Base-by-base conservation (phyloP, 1,140 invertebrate species). In the Rhagoletis pomonella region DNA sequence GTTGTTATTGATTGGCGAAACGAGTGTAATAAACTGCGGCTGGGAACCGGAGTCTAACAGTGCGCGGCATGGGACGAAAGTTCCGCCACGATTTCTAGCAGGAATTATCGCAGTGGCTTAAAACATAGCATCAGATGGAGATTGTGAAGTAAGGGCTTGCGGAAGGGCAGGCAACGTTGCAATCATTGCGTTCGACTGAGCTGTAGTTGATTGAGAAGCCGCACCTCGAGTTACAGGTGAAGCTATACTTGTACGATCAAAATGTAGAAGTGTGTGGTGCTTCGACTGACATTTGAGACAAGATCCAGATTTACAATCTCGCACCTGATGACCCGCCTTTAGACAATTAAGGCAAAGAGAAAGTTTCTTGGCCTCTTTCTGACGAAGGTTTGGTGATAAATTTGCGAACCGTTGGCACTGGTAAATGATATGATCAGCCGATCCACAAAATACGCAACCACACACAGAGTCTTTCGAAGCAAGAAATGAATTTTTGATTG, bases 41-140 rank as follows among this genome's bases (percentile, higher is more conserved):
- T 86, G 84, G 14, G 87, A 88, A 62, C 19, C 84, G 47, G 87
- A 88, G 55, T 88, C 87, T 9, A 88, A 65, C 39, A 88, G 50
- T 3, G 84, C 87, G 39, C 87, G 84, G 55, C 65, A 86, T 10
- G 65, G n/a, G n/a, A 88, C 50, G 29, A 86, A 77, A 44, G 39
- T 50, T 17, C 87, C 84, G 17, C 12, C 59, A 47, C n/a, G 64
- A 58, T 77, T 88, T 86, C 77, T 88, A 19, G 86, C 84, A 9
- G 86, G 69, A 39, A 86, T 17, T 12, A 88, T 50, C 2, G 87
- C 84, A 67, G 87, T 88, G 17, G 87, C 87, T 17, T 86, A 50
- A 2, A 88, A 19, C 64, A 88, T 65, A 86, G 29, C 12, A n/a
- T 69, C 67, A 42, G 67, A 39, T 3, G 67, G 67, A 69, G 19